Base-by-base conservation (phyloP, 1,140 invertebrate species). In the Prorops nasuta region DNA sequence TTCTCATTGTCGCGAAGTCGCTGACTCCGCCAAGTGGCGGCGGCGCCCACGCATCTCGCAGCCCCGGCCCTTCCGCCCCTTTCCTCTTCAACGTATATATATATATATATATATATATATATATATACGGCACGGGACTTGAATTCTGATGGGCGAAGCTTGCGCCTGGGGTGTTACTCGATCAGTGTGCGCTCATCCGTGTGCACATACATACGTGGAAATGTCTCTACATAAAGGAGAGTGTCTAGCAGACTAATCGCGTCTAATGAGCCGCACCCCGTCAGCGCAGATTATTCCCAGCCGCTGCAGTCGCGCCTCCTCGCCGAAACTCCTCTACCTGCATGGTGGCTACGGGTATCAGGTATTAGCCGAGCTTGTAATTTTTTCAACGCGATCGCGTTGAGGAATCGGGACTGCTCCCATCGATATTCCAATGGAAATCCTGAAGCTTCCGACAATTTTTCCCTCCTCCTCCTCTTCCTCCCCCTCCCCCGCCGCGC, bases 1-100 rank as follows among this genome's bases (percentile, higher is more conserved):
- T 72, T 69, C 51, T 50, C 69, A 69, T 70, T 70, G 67, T 72
- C 67, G 51, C 55, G 40, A 48, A 58, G 43, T 60, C 53, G 68
- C 68, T 69, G 68, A 72, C 68, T 64, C 50, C 54, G 63, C 59
- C 44, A 52, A 49, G 50, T 53, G 56, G 58, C 4, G 32, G 20
- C 37, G 22, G 32, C 18, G 32, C 19, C 15, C 16, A 16, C 35
- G 35, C 47, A 34, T n/a, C n/a, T n/a, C n/a, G n/a, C n/a, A n/a
- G n/a, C n/a, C n/a, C 28, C 20, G 12, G 15, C 15, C 21, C 6
- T 38, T 31, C 44, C 38, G 19, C 39, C n/a, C n/a, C n/a, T n/a
- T n/a, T n/a, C n/a, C n/a, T n/a, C n/a, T n/a, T n/a, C n/a, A n/a
- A n/a, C n/a, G n/a, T n/a, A n/a, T n/a, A n/a, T n/a, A n/a, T n/a